Conservation (phyloP, 2,888 invertebrate species). For the Iselma pallidipennis region DNA sequence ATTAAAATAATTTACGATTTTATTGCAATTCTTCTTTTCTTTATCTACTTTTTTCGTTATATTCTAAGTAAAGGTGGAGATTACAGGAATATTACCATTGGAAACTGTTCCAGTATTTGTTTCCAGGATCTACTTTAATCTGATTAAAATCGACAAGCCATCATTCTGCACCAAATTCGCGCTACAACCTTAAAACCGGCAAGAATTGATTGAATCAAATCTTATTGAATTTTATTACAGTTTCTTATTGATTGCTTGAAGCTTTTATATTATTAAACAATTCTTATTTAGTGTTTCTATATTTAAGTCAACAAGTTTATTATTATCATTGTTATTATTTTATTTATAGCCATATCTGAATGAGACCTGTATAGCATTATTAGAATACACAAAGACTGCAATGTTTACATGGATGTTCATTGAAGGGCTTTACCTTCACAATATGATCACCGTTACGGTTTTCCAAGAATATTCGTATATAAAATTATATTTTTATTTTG, state of each 20-base stretch:
- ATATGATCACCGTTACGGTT: conserved; percentile 76
- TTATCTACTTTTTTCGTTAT: no score
- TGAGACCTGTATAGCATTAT: conserved; percentile 52
- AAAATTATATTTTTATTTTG: conserved; percentile 65
- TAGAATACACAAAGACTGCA: conserved; percentile 88
- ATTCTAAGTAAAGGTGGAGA: no score
- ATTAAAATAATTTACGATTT: neutral
- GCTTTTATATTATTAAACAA: neutral
- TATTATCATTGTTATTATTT: no score
- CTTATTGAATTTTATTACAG: neutral
- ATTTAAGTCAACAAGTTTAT: no score
- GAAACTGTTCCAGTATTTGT: no score
- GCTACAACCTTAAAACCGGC: neutral
- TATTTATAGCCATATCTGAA: conserved; percentile 36
- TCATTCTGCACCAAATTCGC: neutral
- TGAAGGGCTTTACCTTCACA: conserved; percentile 88
- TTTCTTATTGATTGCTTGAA: neutral
- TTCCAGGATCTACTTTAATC: no score
- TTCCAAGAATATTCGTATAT: conserved; percentile 70
- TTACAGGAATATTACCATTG: no score
- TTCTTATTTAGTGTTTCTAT: neutral
- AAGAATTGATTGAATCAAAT: neutral
- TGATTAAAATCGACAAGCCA: neutral
- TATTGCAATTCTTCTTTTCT: no score
- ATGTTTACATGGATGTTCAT: conserved; percentile 98